Conservation (phyloP, 2,113 vertebrate species). For the Phalacrocorax carbo region DNA sequence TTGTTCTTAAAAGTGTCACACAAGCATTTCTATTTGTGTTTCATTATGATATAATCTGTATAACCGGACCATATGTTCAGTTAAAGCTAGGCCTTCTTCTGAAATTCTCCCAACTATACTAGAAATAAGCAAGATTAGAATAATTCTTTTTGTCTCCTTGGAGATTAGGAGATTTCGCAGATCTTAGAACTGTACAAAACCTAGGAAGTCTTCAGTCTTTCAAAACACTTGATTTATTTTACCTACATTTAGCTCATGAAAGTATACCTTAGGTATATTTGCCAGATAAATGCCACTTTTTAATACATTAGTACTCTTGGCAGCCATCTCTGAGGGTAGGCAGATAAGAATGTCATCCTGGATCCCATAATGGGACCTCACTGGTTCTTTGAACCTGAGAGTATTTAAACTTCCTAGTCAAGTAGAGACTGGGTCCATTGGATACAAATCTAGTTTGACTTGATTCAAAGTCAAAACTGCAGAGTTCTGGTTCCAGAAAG, state of each 20-base stretch:
- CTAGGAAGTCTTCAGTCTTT: not conserved
- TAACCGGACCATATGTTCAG: constrained; percentile 42
- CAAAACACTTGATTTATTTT: not conserved
- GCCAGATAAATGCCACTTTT: not conserved
- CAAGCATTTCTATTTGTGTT: constrained; percentile 57
- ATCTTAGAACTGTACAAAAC: not conserved
- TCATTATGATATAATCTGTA: constrained; percentile 9
- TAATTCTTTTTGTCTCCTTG: not conserved
- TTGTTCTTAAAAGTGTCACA: constrained; percentile 57
- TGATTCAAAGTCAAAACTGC: not conserved
- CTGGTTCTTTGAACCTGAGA: not conserved
- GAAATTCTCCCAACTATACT: not conserved
- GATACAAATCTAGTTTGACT: not conserved
- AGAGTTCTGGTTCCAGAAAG: not conserved
- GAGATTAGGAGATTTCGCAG: not conserved
- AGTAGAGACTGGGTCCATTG: not conserved
- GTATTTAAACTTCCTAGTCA: not conserved
- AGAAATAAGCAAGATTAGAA: not conserved
- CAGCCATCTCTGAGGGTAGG: not conserved
- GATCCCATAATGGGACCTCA: not conserved
- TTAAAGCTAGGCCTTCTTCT: not conserved
- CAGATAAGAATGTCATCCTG: not conserved
- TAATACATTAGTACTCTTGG: not conserved
- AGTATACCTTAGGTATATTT: not conserved
- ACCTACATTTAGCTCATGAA: not conserved